phyloP scores from a whole-genome alignment of 2,113 vertebrate species.

The Procapra przewalskii region DNA sequence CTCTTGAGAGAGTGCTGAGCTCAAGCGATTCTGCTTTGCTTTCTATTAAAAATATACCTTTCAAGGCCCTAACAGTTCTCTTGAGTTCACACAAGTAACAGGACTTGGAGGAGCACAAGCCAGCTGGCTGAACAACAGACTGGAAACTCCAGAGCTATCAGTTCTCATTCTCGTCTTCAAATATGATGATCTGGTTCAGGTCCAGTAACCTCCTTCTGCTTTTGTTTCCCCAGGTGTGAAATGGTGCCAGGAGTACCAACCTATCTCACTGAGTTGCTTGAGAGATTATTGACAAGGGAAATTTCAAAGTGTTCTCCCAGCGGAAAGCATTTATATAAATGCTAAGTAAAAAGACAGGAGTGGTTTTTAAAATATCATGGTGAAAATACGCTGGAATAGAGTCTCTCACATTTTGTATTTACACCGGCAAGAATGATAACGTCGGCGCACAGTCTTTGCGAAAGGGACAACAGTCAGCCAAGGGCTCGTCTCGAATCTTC shows the following conservation, averaged over 20 bases:
- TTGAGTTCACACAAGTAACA: slow-evolving; percentile 22
- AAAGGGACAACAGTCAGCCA: slow-evolving; percentile 3
- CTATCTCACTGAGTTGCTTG: not conserved
- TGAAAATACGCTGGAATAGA: not conserved
- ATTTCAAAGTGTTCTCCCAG: not conserved
- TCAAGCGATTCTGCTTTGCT: slow-evolving; percentile 28
- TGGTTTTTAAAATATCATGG: not conserved
- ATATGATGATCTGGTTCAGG: not conserved
- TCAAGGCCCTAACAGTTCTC: not conserved
- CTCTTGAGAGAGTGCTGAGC: not conserved
- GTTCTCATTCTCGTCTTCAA: slow-evolving; percentile 23
- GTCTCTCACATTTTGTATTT: slow-evolving; percentile 28
- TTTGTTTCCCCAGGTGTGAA: not conserved
- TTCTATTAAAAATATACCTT: slow-evolving; percentile 38
- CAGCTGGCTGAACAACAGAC: not conserved
- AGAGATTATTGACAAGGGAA: slow-evolving; percentile 2
- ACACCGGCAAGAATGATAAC: not conserved
- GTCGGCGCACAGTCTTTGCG: not conserved
- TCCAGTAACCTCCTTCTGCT: not conserved
- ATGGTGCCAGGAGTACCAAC: not conserved
- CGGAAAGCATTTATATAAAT: not conserved
- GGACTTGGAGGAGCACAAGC: not conserved
- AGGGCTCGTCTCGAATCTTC: not conserved
- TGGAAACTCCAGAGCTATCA: not conserved
- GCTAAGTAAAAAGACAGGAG: slow-evolving; percentile 14